These are phyloP conservation scores for Philhelius pedissequus DNA, from an alignment of 2,888 invertebrate species.

Conservation along the genomic window DNA sequence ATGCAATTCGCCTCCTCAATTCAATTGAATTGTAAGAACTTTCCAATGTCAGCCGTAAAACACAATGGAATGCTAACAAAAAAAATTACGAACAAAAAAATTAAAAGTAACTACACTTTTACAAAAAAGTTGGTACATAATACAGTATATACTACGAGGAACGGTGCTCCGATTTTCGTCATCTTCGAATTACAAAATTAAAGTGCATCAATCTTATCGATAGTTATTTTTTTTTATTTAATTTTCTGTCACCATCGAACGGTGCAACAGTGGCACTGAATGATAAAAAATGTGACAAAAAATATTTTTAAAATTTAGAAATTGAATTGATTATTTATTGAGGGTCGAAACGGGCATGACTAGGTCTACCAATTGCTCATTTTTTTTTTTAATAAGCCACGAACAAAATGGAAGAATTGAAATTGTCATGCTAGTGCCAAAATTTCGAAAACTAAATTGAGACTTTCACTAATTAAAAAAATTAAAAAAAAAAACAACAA, in stretches of 20 bases:
- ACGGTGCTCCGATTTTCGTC: conserved; percentile 18
- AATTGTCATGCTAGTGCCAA: too few relatives aligned
- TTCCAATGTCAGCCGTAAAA: not conserved
- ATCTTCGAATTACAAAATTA: conserved; percentile 2
- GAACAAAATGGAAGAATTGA: too few relatives aligned
- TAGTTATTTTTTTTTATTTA: not conserved
- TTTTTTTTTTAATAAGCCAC: too few relatives aligned
- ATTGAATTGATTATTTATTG: too few relatives aligned
- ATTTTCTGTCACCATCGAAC: not conserved
- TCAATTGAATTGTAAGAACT: conserved; percentile 16
- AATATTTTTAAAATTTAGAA: too few relatives aligned
- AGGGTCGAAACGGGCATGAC: too few relatives aligned
- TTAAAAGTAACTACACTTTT: not conserved
- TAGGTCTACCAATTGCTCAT: too few relatives aligned
- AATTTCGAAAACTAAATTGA: too few relatives aligned
- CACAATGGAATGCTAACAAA: conserved; percentile 16
- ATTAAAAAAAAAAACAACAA: too few relatives aligned
- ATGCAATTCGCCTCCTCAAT: conserved; percentile 17
- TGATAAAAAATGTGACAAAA: not conserved
- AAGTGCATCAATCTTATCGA: not conserved
- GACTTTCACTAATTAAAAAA: too few relatives aligned
- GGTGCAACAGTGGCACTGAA: not conserved
- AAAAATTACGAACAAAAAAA: not conserved
- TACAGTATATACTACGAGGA: not conserved
- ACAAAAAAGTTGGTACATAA: not conserved